These are phyloP conservation scores for Ailurus styani DNA, from an alignment of 2,113 vertebrate genomes.

Conservation along the genomic window DNA sequence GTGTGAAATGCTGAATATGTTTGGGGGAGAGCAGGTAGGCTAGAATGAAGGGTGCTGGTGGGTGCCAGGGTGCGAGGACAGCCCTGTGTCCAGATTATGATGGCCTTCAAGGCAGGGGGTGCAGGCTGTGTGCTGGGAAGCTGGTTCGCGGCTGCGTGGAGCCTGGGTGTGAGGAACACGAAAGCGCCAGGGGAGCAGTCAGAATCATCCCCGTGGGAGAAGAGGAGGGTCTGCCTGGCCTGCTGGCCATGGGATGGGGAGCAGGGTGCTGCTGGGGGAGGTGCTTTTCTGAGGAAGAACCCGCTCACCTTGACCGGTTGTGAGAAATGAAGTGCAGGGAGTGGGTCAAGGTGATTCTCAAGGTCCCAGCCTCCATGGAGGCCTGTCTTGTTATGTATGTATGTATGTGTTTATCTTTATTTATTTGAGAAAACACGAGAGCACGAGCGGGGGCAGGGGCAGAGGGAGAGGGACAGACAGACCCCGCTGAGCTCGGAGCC, in stretches of 20 bases:
- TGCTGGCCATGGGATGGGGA: fast-evolving
- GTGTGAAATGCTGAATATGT: not conserved
- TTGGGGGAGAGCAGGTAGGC: not conserved
- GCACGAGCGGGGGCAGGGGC: not conserved
- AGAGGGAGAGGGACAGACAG: not conserved
- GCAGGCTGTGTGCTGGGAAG: not conserved
- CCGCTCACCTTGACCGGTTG: fast-evolving
- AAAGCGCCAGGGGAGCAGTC: not conserved
- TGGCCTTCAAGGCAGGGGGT: not conserved
- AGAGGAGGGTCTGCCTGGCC: not conserved
- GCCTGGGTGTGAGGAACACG: not conserved
- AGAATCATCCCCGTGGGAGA: not conserved
- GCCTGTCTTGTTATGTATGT: not conserved
- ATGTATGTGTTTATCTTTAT: not conserved
- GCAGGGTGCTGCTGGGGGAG: not conserved
- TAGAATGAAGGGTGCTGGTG: not conserved
- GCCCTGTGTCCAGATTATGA: not conserved
- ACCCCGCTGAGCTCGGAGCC: not conserved
- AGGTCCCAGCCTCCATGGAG: not conserved
- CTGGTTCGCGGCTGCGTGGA: not conserved
- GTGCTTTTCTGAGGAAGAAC: not conserved
- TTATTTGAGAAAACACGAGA: not conserved
- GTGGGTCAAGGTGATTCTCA: not conserved
- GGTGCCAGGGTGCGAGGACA: not conserved
- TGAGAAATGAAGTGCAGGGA: not conserved